phyloP scores from a whole-genome alignment of 1,140 invertebrate genomes.

The Branchinecta lindahli region DNA sequence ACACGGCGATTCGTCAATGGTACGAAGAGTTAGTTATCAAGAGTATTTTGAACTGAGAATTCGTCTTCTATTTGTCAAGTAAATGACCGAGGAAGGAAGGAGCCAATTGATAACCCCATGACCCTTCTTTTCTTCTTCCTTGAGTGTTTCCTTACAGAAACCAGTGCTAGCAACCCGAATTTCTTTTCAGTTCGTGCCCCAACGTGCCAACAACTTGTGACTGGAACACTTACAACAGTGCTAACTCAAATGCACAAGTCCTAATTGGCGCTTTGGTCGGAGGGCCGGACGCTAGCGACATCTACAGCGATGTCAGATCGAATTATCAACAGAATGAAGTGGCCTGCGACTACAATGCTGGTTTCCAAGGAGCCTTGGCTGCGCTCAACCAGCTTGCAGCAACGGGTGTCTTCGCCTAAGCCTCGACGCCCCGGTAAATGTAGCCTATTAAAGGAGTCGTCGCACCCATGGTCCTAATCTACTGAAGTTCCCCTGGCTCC shows the following conservation, averaged over 20 bases:
- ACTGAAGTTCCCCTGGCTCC: too few species aligned
- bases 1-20: too few species aligned
- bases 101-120: not conserved
- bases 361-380: conserved; percentile 27
- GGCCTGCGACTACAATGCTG: conserved; percentile 33
- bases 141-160: not conserved
- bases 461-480: too few species aligned
- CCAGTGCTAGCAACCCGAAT: not conserved
- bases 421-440: not conserved
- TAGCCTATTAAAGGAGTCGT: not conserved
- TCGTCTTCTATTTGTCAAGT: not conserved
- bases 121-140: not conserved
- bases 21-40: too few species aligned
- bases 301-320: conserved; percentile 28
- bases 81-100: conserved; percentile 9
- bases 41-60: not conserved
- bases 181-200: conserved; percentile 26
- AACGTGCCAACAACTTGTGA: conserved; percentile 24
- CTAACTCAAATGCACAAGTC: conserved; percentile 28
- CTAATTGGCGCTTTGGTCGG: conserved; percentile 34
- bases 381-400: conserved; percentile 14
- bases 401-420: not conserved
- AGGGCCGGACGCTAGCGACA: conserved; percentile 30
- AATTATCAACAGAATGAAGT: conserved; percentile 33
- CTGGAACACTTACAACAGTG: conserved; percentile 23